Evolutionary conservation across 1,140 invertebrate species (phyloP).

Genomic region (Megathymus violae): DNA sequence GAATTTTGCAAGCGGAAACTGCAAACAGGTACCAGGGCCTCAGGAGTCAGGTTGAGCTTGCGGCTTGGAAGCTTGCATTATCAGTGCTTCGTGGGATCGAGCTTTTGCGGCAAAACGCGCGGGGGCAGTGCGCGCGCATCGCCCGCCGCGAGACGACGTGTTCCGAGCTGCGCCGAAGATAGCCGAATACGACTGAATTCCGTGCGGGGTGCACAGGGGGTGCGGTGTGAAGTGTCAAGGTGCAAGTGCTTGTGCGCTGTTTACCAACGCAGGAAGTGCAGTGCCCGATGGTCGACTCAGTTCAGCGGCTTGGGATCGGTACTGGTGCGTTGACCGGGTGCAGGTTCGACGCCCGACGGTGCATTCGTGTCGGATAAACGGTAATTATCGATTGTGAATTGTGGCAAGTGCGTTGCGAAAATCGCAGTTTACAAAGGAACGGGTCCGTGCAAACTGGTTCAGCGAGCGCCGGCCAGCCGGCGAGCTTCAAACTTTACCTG

Average conservation of each 20-base stretch:
- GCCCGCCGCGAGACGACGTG: slow-evolving; percentile 46
- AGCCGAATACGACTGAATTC: slow-evolving; percentile 12
- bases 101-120: slow-evolving; percentile 32
- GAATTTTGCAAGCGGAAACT: slow-evolving; percentile 13
- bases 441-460: slow-evolving; percentile 31
- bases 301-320: slow-evolving; percentile 46
- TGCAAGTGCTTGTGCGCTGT: slow-evolving; percentile 15
- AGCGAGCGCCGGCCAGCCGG: slow-evolving; percentile 11
- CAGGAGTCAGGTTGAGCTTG: slow-evolving; percentile 4
- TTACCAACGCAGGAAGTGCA: slow-evolving; percentile 19
- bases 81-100: slow-evolving; percentile 33
- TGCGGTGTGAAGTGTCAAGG: slow-evolving; percentile 24
- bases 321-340: slow-evolving; percentile 57
- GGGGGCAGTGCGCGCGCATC: slow-evolving; percentile 57
- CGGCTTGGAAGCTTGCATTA: slow-evolving; percentile 10
- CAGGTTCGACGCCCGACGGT: slow-evolving; percentile 52
- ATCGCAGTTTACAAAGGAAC: slow-evolving; percentile 33
- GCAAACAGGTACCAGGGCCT: slow-evolving; percentile 9
- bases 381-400: slow-evolving; percentile 57
- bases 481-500: slow-evolving; percentile 10
- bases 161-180: slow-evolving; percentile 30
- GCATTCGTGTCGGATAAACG: slow-evolving; percentile 51
- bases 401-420: slow-evolving; percentile 36
- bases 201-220: background rate
- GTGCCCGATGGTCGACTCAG: slow-evolving; percentile 15